Conservation (phyloP, 2,888 invertebrate genomes). For the Schrankia costaestrigalis region DNA sequence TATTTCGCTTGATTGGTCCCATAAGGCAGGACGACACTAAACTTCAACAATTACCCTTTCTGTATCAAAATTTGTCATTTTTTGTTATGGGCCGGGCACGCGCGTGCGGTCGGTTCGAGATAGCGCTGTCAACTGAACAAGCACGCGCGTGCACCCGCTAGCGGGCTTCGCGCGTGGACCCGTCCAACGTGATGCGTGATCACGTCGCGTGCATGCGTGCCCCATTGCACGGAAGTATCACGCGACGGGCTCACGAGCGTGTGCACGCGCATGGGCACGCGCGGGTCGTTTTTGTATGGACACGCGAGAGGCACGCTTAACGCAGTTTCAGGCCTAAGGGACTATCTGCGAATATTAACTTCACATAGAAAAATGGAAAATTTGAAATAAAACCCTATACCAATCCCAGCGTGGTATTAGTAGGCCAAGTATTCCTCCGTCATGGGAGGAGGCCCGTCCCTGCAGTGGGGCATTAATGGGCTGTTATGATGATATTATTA, state of each 20-base stretch:
- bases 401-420: too few relatives aligned
- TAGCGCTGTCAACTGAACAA: constrained; percentile 20
- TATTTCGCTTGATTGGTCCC: constrained; percentile 19
- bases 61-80: constrained; percentile 21
- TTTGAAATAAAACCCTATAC: too few relatives aligned
- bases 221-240: constrained; percentile 25
- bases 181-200: constrained; percentile 26
- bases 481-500: too few relatives aligned
- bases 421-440: too few relatives aligned
- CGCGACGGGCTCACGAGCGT: constrained; percentile 20
- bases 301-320: too few relatives aligned
- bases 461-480: too few relatives aligned
- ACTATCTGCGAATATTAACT: too few relatives aligned
- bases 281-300: constrained; percentile 23
- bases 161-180: constrained; percentile 21
- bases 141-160: constrained; percentile 19
- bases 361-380: too few relatives aligned
- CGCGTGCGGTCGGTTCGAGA: constrained; percentile 21
- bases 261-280: constrained; percentile 22
- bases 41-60: constrained; percentile 25
- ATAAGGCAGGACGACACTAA: constrained; percentile 22
- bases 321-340: too few relatives aligned
- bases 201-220: constrained; percentile 24
- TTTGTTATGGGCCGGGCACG: constrained; percentile 23
- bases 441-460: too few relatives aligned